These are phyloP conservation scores for Rhamnusium bicolor DNA, from an alignment of 2,888 invertebrate species.

Conservation along the genomic window DNA sequence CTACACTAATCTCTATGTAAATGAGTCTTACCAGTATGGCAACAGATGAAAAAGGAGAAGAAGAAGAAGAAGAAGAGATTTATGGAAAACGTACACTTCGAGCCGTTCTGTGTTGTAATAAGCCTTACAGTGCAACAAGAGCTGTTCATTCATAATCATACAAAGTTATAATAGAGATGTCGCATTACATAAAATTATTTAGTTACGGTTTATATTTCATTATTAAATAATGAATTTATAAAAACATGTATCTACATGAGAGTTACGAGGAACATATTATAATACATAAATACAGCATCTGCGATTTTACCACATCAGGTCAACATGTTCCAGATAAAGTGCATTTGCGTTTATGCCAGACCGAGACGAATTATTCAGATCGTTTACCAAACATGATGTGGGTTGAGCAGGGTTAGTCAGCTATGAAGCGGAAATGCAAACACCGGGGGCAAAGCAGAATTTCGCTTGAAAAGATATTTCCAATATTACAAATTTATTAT, in stretches of 20 bases:
- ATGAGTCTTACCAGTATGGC: too few species aligned
- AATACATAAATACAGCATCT: slow-evolving; percentile 24
- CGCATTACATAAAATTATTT: too few species aligned
- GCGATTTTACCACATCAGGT: slow-evolving; percentile 7
- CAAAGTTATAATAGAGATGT: too few species aligned
- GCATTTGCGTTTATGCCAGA: slow-evolving; percentile 34
- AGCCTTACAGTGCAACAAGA: too few species aligned
- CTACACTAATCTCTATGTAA: too few species aligned
- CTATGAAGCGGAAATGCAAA: slow-evolving; percentile 27
- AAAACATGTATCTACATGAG: background rate
- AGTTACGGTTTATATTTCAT: too few species aligned
- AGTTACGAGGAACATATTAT: background rate
- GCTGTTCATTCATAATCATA: too few species aligned
- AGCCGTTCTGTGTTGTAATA: too few species aligned
- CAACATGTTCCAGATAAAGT: slow-evolving; percentile 27
- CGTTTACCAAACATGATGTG: slow-evolving; percentile 40
- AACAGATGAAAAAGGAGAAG: too few species aligned
- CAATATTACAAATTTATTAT: slow-evolving; percentile 23
- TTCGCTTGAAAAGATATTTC: slow-evolving; percentile 12
- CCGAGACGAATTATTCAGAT: slow-evolving; percentile 42
- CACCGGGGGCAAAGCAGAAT: slow-evolving; percentile 2
- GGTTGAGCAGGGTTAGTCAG: slow-evolving; percentile 12
- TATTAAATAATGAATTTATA: too few species aligned
- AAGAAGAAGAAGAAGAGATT: too few species aligned
- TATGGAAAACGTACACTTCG: too few species aligned